These are phyloP conservation scores for Ischnus inquisitorius DNA, from an alignment of 2,888 invertebrate genomes.

Conservation along the genomic window DNA sequence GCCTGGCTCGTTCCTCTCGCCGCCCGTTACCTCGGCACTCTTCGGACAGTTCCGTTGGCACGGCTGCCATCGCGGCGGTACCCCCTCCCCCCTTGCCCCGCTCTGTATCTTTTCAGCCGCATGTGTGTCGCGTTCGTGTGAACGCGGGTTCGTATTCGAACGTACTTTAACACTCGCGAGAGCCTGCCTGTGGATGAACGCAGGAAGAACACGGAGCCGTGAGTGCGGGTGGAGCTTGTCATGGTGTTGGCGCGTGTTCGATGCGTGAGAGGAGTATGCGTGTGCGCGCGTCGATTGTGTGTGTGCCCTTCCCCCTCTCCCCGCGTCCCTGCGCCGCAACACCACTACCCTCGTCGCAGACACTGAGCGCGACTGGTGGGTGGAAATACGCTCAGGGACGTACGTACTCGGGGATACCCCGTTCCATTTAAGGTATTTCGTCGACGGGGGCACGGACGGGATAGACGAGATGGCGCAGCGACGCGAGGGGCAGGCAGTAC, in stretches of 20 bases:
- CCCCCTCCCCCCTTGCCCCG: slow-evolving; percentile 25
- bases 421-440: neutral
- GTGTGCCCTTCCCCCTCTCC: slow-evolving; percentile 46
- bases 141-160: slow-evolving; percentile 7
- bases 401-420: neutral
- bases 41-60: slow-evolving; percentile 62
- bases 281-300: slow-evolving; percentile 40
- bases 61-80: slow-evolving; percentile 68
- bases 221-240: slow-evolving; percentile 39
- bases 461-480: slow-evolving; percentile 5
- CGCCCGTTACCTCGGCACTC: slow-evolving; percentile 57
- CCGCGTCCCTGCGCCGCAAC: neutral
- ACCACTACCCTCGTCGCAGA: slow-evolving; percentile 23
- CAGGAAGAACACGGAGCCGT: slow-evolving; percentile 32
- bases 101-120: slow-evolving; percentile 42
- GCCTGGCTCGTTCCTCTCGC: slow-evolving; percentile 9
- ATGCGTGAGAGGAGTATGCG: slow-evolving; percentile 64
- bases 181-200: slow-evolving; percentile 22
- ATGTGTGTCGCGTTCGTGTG: slow-evolving; percentile 26
- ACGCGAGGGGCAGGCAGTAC: neutral
- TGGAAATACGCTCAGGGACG: slow-evolving; percentile 69
- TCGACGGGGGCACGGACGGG: neutral
- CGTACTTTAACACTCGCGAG: neutral
- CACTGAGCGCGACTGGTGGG: slow-evolving; percentile 62
- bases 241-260: slow-evolving; percentile 23